Base-by-base conservation (phyloP, 2,888 invertebrate genomes). In the Noctua janthe region DNA sequence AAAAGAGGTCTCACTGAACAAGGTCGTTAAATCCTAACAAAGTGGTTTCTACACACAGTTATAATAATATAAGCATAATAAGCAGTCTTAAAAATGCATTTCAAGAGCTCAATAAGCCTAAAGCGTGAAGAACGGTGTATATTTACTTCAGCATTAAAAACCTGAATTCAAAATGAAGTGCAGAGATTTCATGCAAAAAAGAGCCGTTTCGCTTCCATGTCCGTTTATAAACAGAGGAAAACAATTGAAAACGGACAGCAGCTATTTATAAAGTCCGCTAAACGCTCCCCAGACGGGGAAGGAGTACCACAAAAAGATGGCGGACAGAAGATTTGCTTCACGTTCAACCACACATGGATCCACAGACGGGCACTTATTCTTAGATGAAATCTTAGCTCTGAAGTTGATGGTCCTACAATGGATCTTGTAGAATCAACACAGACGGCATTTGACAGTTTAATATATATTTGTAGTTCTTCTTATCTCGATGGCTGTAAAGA, bases 211-310 rank as follows among this genome's bases (percentile, higher is more conserved):
- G 73, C 74, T 86, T 76, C 84, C 85, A 82, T 85, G 87, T 72
- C 80, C 86, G 80, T 87, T 88, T 82, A 85, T 76, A 78, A 81
- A 83, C 78, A 78, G 84, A 85, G 80, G 86, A 88, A 91, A 90
- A 91, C 90, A 89, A 88, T 87, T 85, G 87, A 89, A 89, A 89
- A 90, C 84, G 78, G 83, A 90, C 90, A 89, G 72, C 80, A 75
- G 84, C 85, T 85, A 85, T 89, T 87, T 92, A 88, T 85, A 88
- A 91, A 92, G 87, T 91, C 90, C 84, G 76, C 85, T 91, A 91
- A 92, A 91, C 87, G 90, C 74, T 85, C 91, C 72, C 64, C 72
- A 29, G 90, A 84, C 84, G 83, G 75, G 74, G 83, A 88, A 71
- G 67, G 43, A 76, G 51, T 23, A 67, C 54, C 67, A 84, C 84